These are phyloP conservation scores for Gallinago media DNA, from an alignment of 2,113 vertebrate species.

Conservation along the genomic window DNA sequence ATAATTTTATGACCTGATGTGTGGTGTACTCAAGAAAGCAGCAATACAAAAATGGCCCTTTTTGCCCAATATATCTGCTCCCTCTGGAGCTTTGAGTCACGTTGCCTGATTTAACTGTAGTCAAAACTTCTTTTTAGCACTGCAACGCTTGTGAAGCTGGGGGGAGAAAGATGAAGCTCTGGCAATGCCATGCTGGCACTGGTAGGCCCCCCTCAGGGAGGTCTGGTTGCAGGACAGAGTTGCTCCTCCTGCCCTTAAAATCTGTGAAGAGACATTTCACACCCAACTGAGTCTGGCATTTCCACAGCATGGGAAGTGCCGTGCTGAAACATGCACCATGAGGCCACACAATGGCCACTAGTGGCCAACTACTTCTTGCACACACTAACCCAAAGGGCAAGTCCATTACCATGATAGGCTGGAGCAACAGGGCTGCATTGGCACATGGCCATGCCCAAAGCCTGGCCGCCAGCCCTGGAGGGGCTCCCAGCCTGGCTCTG, in stretches of 20 bases:
- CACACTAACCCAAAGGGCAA: not conserved
- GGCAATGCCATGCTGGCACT: not conserved
- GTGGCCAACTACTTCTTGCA: not conserved
- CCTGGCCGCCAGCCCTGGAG: not conserved
- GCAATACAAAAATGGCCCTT: not conserved
- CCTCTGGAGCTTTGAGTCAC: not conserved
- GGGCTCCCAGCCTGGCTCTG: not conserved
- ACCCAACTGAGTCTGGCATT: rapidly evolving
- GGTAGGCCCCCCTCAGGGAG: rapidly evolving
- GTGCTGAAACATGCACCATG: rapidly evolving
- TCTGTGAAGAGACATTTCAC: not conserved
- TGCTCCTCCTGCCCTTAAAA: not conserved
- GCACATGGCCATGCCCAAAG: not conserved
- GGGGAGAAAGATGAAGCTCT: not conserved
- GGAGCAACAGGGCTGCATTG: not conserved
- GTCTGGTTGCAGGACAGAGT: not conserved
- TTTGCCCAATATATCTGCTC: not conserved
- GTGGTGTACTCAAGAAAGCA: not conserved
- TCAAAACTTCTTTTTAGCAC: slow-evolving; percentile 7
- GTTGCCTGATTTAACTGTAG: not conserved
- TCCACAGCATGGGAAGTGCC: not conserved
- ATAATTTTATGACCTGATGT: slow-evolving; percentile 4
- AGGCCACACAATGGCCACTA: not conserved
- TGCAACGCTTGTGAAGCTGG: not conserved
- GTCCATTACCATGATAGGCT: not conserved